A percentile compares a stretch with the other conserved stretches of the same genome.
Conservation (phyloP, 2,113 vertebrate genomes). For the Serilophus lunatus region DNA sequence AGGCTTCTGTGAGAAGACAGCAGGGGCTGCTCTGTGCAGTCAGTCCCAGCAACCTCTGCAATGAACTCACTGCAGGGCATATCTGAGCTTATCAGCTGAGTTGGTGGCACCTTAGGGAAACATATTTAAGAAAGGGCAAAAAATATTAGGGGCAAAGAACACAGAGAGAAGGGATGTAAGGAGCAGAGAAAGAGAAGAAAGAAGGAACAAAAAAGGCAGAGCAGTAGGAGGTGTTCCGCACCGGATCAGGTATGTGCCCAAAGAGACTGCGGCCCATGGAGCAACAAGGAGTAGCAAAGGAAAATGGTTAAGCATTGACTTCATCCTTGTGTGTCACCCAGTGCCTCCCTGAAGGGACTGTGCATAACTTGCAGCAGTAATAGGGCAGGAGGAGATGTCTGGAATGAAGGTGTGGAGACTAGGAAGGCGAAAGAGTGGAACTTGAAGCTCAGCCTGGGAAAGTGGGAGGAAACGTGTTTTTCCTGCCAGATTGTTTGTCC, state of each 20-base stretch:
- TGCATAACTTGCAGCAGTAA: not conserved
- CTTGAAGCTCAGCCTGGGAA: not conserved
- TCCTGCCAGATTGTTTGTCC: not conserved
- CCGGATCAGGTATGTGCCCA: accelerated
- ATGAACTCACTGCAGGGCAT: not conserved
- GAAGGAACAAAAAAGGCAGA: not conserved
- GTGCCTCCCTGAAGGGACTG: not conserved
- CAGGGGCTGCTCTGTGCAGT: not conserved
- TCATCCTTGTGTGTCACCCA: not conserved
- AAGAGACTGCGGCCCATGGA: not conserved
- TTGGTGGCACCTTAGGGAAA: not conserved
- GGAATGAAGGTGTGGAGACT: not conserved
- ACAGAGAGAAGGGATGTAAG: not conserved
- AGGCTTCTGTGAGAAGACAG: not conserved
- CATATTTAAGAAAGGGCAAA: not conserved
- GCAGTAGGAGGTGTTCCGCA: not conserved
- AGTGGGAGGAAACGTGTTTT: not conserved
- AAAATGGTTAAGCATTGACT: not conserved
- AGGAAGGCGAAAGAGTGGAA: not conserved
- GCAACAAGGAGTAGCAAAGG: not conserved
- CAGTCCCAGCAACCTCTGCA: not conserved
- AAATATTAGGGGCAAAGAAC: not conserved
- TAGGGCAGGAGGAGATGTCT: not conserved
- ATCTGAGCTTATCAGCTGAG: not conserved
- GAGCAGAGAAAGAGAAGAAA: not conserved